Evolutionary conservation across 2,888 invertebrate genomes (phyloP).

Genomic region (Cataglyphis altisquamis): DNA sequence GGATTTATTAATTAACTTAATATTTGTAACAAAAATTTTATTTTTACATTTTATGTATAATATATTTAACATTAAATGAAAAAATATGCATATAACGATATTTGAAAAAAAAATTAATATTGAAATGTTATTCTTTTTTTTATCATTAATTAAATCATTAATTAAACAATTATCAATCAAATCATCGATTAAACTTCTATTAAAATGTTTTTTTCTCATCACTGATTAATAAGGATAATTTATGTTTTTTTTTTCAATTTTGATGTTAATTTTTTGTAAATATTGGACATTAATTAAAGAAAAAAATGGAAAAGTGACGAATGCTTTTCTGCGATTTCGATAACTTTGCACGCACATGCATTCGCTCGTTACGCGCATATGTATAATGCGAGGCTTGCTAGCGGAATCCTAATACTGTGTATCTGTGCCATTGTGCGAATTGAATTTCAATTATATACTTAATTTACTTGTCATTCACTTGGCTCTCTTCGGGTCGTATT

Average conservation of each 20-base stretch:
- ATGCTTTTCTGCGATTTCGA: constrained; percentile 11
- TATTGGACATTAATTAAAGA: not conserved
- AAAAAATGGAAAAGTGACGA: not conserved
- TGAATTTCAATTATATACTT: constrained; percentile 77
- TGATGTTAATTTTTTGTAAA: not conserved
- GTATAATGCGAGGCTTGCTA: constrained; percentile 63
- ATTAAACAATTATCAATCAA: not conserved
- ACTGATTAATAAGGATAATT: not conserved
- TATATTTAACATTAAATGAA: not conserved
- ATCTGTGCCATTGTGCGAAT: constrained; percentile 80
- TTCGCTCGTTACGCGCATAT: constrained; percentile 50
- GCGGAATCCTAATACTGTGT: constrained; percentile 74
- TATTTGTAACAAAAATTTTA: not conserved
- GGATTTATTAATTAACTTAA: not conserved
- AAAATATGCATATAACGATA: not conserved
- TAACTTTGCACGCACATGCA: constrained; percentile 26
- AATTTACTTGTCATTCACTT: constrained; percentile 76
- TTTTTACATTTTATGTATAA: not conserved
- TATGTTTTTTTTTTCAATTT: not conserved
- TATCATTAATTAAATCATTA: not conserved
- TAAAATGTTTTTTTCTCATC: not conserved
- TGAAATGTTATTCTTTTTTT: not conserved
- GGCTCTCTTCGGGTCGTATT: constrained; percentile 64
- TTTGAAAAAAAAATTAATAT: not conserved
- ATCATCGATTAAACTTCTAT: not conserved